phyloP scores from a whole-genome alignment of 1,140 invertebrate genomes.

The Battus philenor region DNA sequence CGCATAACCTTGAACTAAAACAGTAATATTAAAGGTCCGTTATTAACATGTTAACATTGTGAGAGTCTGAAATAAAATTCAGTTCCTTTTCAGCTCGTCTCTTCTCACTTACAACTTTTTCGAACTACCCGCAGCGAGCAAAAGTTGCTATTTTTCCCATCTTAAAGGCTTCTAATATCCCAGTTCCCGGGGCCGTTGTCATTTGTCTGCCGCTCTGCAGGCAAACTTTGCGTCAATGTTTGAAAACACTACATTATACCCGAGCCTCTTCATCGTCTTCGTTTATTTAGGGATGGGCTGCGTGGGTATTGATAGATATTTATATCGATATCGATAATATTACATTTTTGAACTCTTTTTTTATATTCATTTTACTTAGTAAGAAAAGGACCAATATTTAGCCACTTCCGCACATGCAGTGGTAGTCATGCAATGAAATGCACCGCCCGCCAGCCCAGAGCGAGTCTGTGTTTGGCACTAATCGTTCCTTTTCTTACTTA shows the following conservation, averaged over 20 bases:
- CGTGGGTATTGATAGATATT: slow-evolving; percentile 12
- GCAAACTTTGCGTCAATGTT: slow-evolving; percentile 65
- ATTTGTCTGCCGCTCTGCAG: slow-evolving; percentile 62
- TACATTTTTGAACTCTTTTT: neutral
- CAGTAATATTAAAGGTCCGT: no score
- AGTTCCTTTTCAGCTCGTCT: slow-evolving; percentile 5
- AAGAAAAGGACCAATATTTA: no score
- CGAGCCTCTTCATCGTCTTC: slow-evolving; percentile 55
- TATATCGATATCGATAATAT: slow-evolving; percentile 24
- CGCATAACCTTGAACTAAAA: no score
- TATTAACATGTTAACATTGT: no score
- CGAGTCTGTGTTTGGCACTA: no score
- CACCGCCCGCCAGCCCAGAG: no score
- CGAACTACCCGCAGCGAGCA: slow-evolving; percentile 39
- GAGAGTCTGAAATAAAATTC: no score
- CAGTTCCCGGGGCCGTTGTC: slow-evolving; percentile 53
- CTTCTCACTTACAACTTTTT: slow-evolving; percentile 20
- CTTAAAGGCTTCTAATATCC: slow-evolving; percentile 69
- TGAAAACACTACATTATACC: slow-evolving; percentile 70
- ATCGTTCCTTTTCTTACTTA: no score
- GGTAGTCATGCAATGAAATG: no score
- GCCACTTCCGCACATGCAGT: no score
- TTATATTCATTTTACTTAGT: neutral
- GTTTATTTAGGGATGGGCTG: slow-evolving; percentile 25
- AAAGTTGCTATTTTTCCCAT: slow-evolving; percentile 70